A percentile compares a stretch with the other conserved stretches of the same genome.
Conservation (phyloP, 2,888 invertebrate genomes). For the Cremastobaeus sp. region DNA sequence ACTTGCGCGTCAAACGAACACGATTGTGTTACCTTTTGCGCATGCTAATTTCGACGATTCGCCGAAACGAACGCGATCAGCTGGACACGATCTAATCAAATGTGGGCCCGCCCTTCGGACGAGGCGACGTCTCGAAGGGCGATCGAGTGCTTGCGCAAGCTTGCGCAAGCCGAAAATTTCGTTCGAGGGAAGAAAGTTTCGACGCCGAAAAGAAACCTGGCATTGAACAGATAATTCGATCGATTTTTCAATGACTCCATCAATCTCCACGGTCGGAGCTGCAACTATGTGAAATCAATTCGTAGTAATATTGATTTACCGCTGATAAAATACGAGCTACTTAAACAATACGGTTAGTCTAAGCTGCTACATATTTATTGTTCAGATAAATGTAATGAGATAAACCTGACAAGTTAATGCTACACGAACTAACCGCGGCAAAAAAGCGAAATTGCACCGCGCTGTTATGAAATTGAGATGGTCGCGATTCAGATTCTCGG, state of each 20-base stretch:
- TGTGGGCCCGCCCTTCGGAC: too few species aligned
- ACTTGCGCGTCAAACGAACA: not conserved
- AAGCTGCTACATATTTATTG: slow-evolving; percentile 51
- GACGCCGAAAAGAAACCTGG: not conserved
- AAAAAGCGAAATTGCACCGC: slow-evolving; percentile 39
- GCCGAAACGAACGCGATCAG: too few species aligned
- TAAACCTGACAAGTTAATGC: slow-evolving; percentile 61
- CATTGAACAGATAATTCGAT: not conserved
- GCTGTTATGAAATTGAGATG: slow-evolving; percentile 48
- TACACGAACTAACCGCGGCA: slow-evolving; percentile 42
- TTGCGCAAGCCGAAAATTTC: too few species aligned
- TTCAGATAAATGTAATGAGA: slow-evolving; percentile 59
- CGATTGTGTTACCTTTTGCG: too few species aligned
- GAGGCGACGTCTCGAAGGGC: too few species aligned
- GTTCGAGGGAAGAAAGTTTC: too few species aligned
- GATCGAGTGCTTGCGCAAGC: too few species aligned
- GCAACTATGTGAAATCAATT: slow-evolving; percentile 49
- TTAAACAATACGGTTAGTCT: slow-evolving; percentile 32
- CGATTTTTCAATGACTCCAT: too few species aligned
- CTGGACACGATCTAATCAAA: too few species aligned
- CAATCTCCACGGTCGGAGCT: too few species aligned
- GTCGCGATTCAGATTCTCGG: slow-evolving; percentile 45
- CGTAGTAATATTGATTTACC: slow-evolving; percentile 49
- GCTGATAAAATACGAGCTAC: slow-evolving; percentile 54
- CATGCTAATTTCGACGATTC: too few species aligned